phyloP scores from a whole-genome alignment of 2,797 vertebrate genomes.

The Propithecus perrieri region DNA sequence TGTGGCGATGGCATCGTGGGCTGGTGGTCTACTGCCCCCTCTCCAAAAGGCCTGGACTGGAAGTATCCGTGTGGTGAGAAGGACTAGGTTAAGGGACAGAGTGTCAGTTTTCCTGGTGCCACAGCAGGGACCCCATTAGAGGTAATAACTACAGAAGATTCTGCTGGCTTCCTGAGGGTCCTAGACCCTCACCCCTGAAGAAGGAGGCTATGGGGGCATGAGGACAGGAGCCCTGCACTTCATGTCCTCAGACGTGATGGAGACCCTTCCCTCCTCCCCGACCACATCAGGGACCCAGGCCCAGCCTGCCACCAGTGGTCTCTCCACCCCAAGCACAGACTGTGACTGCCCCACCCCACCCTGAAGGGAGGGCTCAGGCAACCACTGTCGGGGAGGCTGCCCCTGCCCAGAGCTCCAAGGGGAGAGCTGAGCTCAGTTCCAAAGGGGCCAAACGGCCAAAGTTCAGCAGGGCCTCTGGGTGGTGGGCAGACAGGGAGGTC shows the following conservation, averaged over 20 bases:
- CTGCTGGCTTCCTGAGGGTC: too few relatives aligned
- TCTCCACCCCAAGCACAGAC: background rate
- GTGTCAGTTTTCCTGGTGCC: background rate
- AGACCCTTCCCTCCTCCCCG: too few relatives aligned
- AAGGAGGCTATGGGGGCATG: too few relatives aligned
- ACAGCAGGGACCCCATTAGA: background rate
- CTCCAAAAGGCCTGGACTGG: background rate
- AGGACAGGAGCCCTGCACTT: background rate
- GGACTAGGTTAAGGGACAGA: background rate
- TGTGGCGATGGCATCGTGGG: accelerated
- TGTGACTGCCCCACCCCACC: background rate
- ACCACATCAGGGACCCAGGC: background rate
- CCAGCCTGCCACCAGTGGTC: background rate
- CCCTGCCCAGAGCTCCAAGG: background rate
- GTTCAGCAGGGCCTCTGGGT: background rate
- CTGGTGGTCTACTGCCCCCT: background rate
- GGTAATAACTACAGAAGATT: background rate
- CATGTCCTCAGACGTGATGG: accelerated
- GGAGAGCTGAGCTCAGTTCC: background rate
- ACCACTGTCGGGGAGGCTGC: background rate
- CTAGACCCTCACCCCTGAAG: background rate
- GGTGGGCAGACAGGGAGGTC: background rate
- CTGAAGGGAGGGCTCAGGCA: background rate
- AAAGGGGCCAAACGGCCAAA: background rate
- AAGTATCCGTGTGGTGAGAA: background rate